Conservation (phyloP, 2,888 invertebrate species). For the Clanis bilineata region DNA sequence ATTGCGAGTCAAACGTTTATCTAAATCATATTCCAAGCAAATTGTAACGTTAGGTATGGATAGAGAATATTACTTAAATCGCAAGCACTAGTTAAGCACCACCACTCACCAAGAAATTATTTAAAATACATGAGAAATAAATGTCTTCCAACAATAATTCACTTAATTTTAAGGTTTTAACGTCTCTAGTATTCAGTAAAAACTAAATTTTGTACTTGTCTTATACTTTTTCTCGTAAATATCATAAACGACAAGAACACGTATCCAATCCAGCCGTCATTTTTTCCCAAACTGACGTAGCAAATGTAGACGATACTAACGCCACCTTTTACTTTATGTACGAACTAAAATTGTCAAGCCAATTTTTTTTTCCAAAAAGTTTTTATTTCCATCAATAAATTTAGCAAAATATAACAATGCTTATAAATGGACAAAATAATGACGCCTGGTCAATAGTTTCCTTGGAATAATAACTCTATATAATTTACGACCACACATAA, state of each 20-base stretch:
- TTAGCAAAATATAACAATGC: conserved; percentile 21
- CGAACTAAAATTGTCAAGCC: conserved; percentile 46
- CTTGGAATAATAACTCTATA: conserved; percentile 28
- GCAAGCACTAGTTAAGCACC: conserved; percentile 59
- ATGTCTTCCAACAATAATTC: conserved; percentile 52
- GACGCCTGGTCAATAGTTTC: conserved; percentile 14
- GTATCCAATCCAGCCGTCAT: conserved; percentile 81
- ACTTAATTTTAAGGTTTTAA: conserved; percentile 58
- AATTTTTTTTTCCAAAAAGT: conserved; percentile 31
- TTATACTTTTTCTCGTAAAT: conserved; percentile 80
- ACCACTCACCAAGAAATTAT: conserved; percentile 72
- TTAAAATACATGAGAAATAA: conserved; percentile 72
- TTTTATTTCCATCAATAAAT: conserved; percentile 12
- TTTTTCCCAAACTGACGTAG: conserved; percentile 78
- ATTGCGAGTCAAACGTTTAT: neutral
- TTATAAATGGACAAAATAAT: conserved; percentile 22
- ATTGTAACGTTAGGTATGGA: conserved; percentile 33
- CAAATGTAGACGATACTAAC: conserved; percentile 49
- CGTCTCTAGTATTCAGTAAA: conserved; percentile 49
- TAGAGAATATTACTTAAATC: conserved; percentile 64
- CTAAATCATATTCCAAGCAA: conserved; percentile 2
- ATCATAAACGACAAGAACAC: conserved; percentile 81
- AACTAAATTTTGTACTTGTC: conserved; percentile 61
- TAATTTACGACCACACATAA: conserved; percentile 57
- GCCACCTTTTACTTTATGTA: conserved; percentile 57